Conservation (phyloP, 2,888 invertebrate genomes). For the Caenorhabditis virilis region DNA sequence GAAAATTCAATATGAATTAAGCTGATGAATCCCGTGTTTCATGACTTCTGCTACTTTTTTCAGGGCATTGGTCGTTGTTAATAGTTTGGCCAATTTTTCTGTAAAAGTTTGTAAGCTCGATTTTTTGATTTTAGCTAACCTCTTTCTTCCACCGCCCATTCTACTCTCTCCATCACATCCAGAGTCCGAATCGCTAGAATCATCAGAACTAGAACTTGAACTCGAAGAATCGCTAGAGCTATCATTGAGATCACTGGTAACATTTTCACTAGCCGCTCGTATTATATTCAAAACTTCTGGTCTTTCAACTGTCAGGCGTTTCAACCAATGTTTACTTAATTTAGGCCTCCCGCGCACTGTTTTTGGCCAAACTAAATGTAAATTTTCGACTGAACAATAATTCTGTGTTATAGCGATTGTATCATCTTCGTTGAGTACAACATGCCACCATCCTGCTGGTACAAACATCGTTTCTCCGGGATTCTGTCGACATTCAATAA, state of each 20-base stretch:
- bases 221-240: conserved; percentile 42
- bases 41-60: conserved; percentile 2
- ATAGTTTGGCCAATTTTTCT: conserved; percentile 3
- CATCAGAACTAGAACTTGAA: conserved; percentile 33
- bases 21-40: background rate
- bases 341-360: conserved; percentile 88
- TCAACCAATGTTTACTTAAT: conserved; percentile 85
- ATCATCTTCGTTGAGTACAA: conserved; percentile 91
- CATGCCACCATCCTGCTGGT: conserved; percentile 93
- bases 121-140: background rate
- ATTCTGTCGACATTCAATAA: conserved; percentile 60
- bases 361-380: conserved; percentile 78
- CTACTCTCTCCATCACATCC: conserved; percentile 4
- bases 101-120: background rate
- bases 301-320: conserved; percentile 40
- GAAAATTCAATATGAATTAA: too few relatives aligned
- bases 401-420: conserved; percentile 98
- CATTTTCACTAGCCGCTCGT: conserved; percentile 14
- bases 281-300: conserved; percentile 49
- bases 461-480: conserved; percentile 67
- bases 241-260: conserved; percentile 12
- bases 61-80: background rate
- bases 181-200: conserved; percentile 7
- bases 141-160: background rate
- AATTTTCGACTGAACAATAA: conserved; percentile 88